These are phyloP conservation scores for Caenorhabditis plicata DNA, from an alignment of 2,888 invertebrate genomes.

Conservation along the genomic window DNA sequence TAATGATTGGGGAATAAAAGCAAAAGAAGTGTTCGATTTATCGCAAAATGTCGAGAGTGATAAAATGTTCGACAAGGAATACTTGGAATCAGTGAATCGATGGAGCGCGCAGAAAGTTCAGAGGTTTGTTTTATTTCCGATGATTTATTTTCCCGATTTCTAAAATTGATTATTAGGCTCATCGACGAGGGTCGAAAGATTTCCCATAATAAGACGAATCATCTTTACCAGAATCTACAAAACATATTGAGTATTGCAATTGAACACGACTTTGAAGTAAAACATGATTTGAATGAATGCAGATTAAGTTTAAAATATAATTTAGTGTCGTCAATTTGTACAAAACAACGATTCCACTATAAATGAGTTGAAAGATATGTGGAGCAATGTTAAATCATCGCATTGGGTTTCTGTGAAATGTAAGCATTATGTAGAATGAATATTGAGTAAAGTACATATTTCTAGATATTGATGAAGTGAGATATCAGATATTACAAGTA, in stretches of 20 bases:
- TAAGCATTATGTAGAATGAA: conserved; percentile 3
- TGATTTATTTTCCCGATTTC: too few species aligned
- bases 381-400: not conserved
- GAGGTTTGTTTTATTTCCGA: not conserved
- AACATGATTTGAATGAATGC: not conserved
- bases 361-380: conserved; percentile 1
- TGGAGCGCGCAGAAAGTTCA: not conserved
- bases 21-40: conserved; percentile 7
- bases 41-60: conserved; percentile 9
- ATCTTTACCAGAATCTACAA: not conserved
- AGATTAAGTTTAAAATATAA: not conserved
- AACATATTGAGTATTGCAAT: conserved; percentile 1
- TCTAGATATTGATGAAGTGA: conserved; percentile 16
- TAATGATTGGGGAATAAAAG: conserved; percentile 21
- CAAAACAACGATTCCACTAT: not conserved
- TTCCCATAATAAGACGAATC: not conserved
- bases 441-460: not conserved
- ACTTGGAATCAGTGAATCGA: conserved; percentile 11
- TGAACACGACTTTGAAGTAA: conserved; percentile 1
- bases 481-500: conserved; percentile 4
- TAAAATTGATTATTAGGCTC: too few species aligned
- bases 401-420: conserved; percentile 22
- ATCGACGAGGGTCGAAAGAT: not conserved
- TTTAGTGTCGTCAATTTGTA: not conserved
- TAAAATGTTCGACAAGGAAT: conserved; percentile 7